Conservation (phyloP, 1,140 invertebrate species). For the Bombus waltoni region DNA sequence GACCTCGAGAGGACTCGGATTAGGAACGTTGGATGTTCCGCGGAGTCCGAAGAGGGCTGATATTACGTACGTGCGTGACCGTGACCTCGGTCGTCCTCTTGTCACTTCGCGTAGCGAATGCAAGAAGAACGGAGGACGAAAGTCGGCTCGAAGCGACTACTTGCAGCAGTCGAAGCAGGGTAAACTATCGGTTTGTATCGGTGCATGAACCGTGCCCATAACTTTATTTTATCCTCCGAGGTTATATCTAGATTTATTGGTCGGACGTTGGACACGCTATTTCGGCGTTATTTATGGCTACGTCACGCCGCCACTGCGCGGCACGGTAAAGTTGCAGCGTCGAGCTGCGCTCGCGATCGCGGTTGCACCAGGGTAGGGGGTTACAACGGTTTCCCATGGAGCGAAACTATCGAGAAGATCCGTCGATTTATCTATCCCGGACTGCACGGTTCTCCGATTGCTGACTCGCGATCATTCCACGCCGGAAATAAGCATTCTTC, state of each 20-base stretch:
- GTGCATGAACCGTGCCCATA: slow-evolving; percentile 74
- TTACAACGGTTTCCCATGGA: neutral
- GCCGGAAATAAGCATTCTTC: slow-evolving; percentile 22
- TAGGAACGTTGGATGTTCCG: no score
- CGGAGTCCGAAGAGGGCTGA: no score
- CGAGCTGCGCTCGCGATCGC: neutral
- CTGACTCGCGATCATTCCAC: slow-evolving; percentile 41
- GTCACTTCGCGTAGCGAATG: no score
- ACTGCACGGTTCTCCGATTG: slow-evolving; percentile 7
- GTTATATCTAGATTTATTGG: slow-evolving; percentile 77
- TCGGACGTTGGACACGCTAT: slow-evolving; percentile 72
- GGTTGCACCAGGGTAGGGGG: neutral
- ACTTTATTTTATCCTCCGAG: slow-evolving; percentile 77
- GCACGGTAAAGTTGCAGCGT: slow-evolving; percentile 62
- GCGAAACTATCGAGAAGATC: neutral
- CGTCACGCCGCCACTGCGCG: slow-evolving; percentile 57
- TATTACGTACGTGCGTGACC: no score
- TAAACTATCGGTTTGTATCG: slow-evolving; percentile 74
- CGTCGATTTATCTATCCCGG: slow-evolving; percentile 39
- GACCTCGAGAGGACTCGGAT: no score
- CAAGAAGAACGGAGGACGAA: neutral
- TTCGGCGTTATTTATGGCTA: slow-evolving; percentile 72
- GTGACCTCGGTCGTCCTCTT: no score
- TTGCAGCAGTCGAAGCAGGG: slow-evolving; percentile 65
- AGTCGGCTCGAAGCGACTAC: slow-evolving; percentile 41